A percentile compares a stretch with the other conserved stretches of the same genome.
Evolutionary conservation across 2,113 vertebrate species (phyloP).

Genomic region (Toxotes jaculatrix): DNA sequence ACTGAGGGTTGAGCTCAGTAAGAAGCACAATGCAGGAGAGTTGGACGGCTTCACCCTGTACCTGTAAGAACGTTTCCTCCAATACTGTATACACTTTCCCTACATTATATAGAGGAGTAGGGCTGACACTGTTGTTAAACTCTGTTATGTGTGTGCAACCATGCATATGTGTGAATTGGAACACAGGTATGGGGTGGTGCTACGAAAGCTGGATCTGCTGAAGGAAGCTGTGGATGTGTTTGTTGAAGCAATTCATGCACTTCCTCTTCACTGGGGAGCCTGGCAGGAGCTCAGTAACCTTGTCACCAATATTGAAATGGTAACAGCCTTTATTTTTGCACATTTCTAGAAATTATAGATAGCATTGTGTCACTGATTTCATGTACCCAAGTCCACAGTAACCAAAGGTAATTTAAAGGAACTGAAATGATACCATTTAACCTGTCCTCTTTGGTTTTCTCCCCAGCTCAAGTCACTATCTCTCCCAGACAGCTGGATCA

Average conservation of each 20-base stretch:
- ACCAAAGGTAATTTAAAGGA: neutral
- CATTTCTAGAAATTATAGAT: neutral
- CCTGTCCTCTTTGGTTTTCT: constrained; percentile 42
- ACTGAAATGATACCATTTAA: neutral
- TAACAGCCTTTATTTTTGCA: constrained; percentile 70
- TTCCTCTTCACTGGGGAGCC: constrained; percentile 97
- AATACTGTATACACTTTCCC: neutral
- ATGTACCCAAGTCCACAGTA: neutral
- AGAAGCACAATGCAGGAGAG: constrained; percentile 94
- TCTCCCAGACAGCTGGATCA: constrained; percentile 97
- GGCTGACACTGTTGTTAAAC: neutral
- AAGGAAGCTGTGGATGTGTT: constrained; percentile 98
- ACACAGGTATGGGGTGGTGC: constrained; percentile 94
- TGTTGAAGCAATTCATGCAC: constrained; percentile 92
- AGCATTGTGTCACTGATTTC: neutral
- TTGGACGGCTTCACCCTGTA: constrained; percentile 97
- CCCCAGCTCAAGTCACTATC: constrained; percentile 95
- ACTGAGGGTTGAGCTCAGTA: constrained; percentile 95
- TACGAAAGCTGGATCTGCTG: constrained; percentile 95
- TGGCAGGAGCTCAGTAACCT: constrained; percentile 99
- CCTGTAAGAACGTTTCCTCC: constrained; percentile 84
- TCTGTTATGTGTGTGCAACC: neutral
- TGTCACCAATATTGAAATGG: constrained; percentile 99
- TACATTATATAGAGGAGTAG: neutral
- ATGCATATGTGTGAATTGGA: constrained; percentile 14